Base-by-base conservation (phyloP, 2,113 vertebrate genomes). In the Aptenodytes forsteri region DNA sequence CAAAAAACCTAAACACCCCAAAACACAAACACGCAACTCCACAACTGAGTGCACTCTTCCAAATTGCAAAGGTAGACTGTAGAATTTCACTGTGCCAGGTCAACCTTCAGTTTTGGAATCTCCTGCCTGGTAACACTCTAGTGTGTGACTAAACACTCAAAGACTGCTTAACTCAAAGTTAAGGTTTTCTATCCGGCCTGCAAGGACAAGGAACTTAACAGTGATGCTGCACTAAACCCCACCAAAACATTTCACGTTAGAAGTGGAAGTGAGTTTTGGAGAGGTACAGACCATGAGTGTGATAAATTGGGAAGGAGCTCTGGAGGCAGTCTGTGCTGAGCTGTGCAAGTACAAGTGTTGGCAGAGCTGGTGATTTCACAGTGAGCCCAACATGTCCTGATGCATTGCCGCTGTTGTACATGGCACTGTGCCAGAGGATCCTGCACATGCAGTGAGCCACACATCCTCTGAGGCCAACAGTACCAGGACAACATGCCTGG, bases 231-330 rank as follows among this genome's bases (percentile, higher is more conserved):
- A 77, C 15, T 47, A 75, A 50, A 73, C n/a, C 9, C 61, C 59
- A 62, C 7, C 4, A 16, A 90, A 76, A 52, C 0, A 0, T 49
- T 77, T 47, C 40, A 21, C 1, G 3, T 46, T 42, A 49, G 32
- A 72, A 89, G 13, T 15, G 7, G n/a, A 38, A 95, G 25, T 26
- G 22, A 52, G 30, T 71, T 95, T 78, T 50, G 13, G 18, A 84
- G 54, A 38, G n/a, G 20, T 46, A 30, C 12, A 80, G 13, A 70
- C 7, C 27, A 36, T 4, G 10, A 66, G 17, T 16, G 13, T 10
- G 69, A 52, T 27, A 49, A 47, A 47, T 8, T 49, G 29, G 44
- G 40, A 86, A 40, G 46, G 30, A 58, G 27, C 19, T 85, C 38
- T 66, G 30, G 10, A 47, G 38, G 10, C 27, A 36, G 15, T 12